Evolutionary conservation across 1,140 invertebrate genomes (phyloP), one percentile per base, ranked within the genome.

Genomic region (Diorhabda sublineata): DNA sequence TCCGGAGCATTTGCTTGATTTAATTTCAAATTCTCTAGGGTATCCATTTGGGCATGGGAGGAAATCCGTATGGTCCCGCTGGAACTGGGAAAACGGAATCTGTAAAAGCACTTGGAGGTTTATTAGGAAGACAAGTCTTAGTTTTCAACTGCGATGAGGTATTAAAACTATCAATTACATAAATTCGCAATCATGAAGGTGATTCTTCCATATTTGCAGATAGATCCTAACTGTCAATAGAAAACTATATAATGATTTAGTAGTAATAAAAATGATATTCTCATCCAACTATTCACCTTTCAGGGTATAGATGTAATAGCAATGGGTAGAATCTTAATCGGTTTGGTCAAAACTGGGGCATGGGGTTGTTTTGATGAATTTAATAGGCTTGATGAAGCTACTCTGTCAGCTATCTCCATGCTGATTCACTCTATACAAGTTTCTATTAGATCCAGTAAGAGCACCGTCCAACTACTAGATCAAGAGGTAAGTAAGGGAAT

Each of bases 311-410:
- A 99, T 84, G 90, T 93, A 0, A 89, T 91, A 74, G 96, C 95
- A 64, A 96, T 99, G 92, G 92, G 91, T 26, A 85, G 97, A 64
- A 95, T 98, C 76, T 87, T 99, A 63, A 91, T 93, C 45, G 97
- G 97, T 0, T 77, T 98, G 58, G 93, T 95, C 0, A 91, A 94
- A 80, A 94, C 94, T 81, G 97, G 97, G n/a, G 94, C 96, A 52
- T 98, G 96, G 96, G 97, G 97, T 44, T 98, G 96, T 83, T 98
- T 98, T 83, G 96, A 99, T 83, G 97, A 99, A 84, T 98, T 98
- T 82, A 99, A 99, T 84, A 89, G 97, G 7, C 83, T 99, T 11
- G 92, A 97, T 76, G 93, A 97, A 80, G 90, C 91, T 58, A 97
- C 97, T 4, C 83, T 99, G 52, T 98, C 96, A 26, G 91, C 94